Evolutionary conservation across 1,140 invertebrate genomes (phyloP), one percentile per base, ranked within the genome.

Genomic region (Aphidius ervi): DNA sequence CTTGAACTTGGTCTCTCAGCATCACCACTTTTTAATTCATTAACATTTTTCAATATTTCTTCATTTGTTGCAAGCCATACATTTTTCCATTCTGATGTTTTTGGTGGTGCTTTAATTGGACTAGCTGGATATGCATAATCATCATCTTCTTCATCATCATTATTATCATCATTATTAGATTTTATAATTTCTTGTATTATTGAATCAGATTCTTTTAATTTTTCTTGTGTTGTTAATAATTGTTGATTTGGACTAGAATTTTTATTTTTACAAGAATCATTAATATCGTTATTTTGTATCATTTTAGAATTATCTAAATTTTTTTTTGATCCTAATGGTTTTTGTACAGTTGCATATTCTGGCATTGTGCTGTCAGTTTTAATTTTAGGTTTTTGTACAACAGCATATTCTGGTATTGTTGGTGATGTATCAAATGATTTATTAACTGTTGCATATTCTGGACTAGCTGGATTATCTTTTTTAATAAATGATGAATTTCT

Each of bases 261-360:
- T 48, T 57, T 59, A 50, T 49, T 64, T 31, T 37, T 41, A 10
- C 46, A 46, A 4, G 52, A 37, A 46, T 56, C 61, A 47, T 68
- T 64, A 5, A 47, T 8, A 5, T 65, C 62, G 37, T 58, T 56
- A 40, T 66, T 70, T 46, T 16, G 16, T 16, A 70, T 72, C 8
- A 60, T 37, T 31, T 50, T 42, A 5, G 68, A 67, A 46, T 41
- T 20, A 46, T 61, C 66, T 46, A 69, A 72, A 8, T 61, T 52
- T 54, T 65, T 59, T 9, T 46, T 50, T 45, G 69, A 68, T 4
- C 52, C 54, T 5, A 63, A 50, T 20, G 20, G 56, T 40, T 78
- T 80, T 31, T 79, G 73, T 42, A 80, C 75, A 55, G 71, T 70
- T 5, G 78, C 76, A 42, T 80, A 80, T 45, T 80, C 78, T 1